Percentiles rank a stretch among this genome's conserved stretches.
Evolutionary conservation across 2,113 vertebrate genomes (phyloP).

Genomic region (Dicrurus megarhynchus): DNA sequence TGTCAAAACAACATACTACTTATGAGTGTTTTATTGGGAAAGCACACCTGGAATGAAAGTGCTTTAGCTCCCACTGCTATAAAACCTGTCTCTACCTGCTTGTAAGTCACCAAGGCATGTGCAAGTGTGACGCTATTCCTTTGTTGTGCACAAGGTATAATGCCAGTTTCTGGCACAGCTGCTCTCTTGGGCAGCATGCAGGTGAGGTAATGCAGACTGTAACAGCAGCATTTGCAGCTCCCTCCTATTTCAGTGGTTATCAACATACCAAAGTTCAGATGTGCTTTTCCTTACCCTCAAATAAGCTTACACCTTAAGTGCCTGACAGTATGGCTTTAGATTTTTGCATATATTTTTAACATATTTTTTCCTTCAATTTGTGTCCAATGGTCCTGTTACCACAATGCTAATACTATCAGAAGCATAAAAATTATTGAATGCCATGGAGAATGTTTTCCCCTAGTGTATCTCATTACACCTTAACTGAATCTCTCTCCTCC

Average conservation of each 20-base stretch:
- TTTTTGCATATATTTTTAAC: neutral
- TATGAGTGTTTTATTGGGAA: neutral
- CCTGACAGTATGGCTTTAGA: neutral
- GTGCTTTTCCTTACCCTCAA: neutral
- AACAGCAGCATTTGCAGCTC: neutral
- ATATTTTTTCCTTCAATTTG: neutral
- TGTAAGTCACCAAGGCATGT: neutral
- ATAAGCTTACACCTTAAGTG: neutral
- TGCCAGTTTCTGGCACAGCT: neutral
- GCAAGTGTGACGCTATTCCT: neutral
- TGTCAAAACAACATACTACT: neutral
- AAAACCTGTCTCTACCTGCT: conserved; percentile 20
- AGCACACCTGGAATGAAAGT: neutral
- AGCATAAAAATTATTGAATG: neutral
- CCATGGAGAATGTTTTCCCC: neutral
- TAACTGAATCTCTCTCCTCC: neutral
- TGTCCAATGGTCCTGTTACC: neutral
- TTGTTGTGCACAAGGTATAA: neutral
- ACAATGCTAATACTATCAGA: neutral
- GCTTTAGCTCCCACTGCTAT: neutral
- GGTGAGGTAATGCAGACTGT: neutral
- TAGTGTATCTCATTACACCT: neutral
- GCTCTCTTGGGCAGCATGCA: neutral
- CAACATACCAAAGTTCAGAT: neutral
- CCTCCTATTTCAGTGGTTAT: neutral